These are phyloP conservation scores for Heliconius hortense DNA, from an alignment of 2,888 invertebrate genomes.

Conservation along the genomic window DNA sequence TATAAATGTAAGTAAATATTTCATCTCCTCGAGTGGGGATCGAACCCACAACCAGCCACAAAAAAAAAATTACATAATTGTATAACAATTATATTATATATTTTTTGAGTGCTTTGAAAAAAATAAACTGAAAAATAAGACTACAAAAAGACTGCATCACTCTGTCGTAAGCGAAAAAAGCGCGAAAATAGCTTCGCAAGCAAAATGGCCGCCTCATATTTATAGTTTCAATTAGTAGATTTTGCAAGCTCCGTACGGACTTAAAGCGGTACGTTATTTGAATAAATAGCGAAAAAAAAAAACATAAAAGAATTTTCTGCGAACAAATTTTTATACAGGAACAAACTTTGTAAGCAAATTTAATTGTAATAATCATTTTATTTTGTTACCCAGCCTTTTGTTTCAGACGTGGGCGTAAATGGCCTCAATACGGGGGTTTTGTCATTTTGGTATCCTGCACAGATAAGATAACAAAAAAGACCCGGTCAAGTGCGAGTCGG, in stretches of 20 bases:
- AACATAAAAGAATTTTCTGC: background rate
- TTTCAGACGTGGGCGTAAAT: conserved; percentile 11
- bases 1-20: too few relatives aligned
- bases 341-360: conserved; percentile 2
- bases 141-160: conserved; percentile 38
- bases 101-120: background rate
- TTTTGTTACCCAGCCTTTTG: conserved; percentile 3
- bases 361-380: conserved; percentile 16
- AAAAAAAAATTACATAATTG: too few relatives aligned
- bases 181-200: conserved; percentile 59
- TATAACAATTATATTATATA: too few relatives aligned
- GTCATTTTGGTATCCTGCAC: conserved; percentile 17
- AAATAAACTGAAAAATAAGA: conserved; percentile 39
- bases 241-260: conserved; percentile 60
- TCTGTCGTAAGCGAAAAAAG: conserved; percentile 44
- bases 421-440: conserved; percentile 21
- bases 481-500: background rate
- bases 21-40: too few relatives aligned
- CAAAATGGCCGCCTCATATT: conserved; percentile 70
- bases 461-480: conserved; percentile 24
- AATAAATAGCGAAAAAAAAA: conserved; percentile 42
- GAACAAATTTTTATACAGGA: conserved; percentile 9
- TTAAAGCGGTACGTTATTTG: conserved; percentile 43
- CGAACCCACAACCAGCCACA: too few relatives aligned
- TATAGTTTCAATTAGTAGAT: conserved; percentile 77